These are phyloP conservation scores for Crenuchus spilurus DNA, from an alignment of 2,797 vertebrate species.

Conservation along the genomic window DNA sequence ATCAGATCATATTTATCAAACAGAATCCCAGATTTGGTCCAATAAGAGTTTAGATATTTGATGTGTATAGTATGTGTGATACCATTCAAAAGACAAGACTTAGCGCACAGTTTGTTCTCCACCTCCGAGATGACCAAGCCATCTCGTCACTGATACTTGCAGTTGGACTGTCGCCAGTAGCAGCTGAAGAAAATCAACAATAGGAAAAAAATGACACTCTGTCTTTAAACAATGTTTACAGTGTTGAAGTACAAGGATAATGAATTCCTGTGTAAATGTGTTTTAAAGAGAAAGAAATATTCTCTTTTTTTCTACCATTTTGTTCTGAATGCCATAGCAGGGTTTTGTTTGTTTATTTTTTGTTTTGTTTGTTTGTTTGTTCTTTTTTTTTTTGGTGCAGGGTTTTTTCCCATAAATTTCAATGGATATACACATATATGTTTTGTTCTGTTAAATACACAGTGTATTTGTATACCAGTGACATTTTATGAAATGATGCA, in stretches of 20 bases:
- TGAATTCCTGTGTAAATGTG: slow-evolving; percentile 96
- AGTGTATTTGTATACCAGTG: slow-evolving; percentile 94
- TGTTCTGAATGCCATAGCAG: slow-evolving; percentile 88
- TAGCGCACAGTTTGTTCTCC: slow-evolving; percentile 41
- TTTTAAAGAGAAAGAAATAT: slow-evolving; percentile 87
- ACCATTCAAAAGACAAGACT: slow-evolving; percentile 33
- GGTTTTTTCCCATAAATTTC: slow-evolving; percentile 80
- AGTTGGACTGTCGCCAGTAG: slow-evolving; percentile 44
- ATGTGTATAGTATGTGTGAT: slow-evolving; percentile 42
- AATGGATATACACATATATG: slow-evolving; percentile 76
- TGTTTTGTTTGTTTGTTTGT: slow-evolving; percentile 50
- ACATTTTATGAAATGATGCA: slow-evolving; percentile 91
- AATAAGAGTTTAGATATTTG: slow-evolving; percentile 37
- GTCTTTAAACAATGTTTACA: slow-evolving; percentile 99
- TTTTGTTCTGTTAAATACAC: slow-evolving; percentile 90
- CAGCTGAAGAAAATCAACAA: slow-evolving; percentile 52
- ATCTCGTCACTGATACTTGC: slow-evolving; percentile 35
- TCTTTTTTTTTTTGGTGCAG: slow-evolving; percentile 86
- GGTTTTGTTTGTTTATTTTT: slow-evolving; percentile 80
- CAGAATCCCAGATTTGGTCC: slow-evolving; percentile 10
- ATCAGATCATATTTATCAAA: slow-evolving; percentile 25
- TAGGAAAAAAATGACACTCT: slow-evolving; percentile 87
- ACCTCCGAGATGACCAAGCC: slow-evolving; percentile 46
- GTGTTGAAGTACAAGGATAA: slow-evolving; percentile 98
- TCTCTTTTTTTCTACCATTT: slow-evolving; percentile 88